Conservation (phyloP, 2,797 vertebrate genomes). For the Periophthalmus magnuspinnatus region DNA sequence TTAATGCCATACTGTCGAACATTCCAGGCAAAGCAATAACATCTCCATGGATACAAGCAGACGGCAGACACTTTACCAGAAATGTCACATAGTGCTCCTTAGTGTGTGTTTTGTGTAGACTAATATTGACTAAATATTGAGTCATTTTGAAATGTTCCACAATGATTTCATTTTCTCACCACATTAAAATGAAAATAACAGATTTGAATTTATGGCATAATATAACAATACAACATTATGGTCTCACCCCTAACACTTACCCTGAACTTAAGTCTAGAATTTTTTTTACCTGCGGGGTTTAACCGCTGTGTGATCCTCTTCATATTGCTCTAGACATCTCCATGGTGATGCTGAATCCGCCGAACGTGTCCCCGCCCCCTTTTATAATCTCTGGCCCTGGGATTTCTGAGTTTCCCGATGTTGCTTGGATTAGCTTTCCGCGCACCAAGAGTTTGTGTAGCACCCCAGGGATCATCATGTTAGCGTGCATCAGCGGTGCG, state of each 20-base stretch:
- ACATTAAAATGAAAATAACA: neutral
- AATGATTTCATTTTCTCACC: neutral
- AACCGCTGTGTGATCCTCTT: neutral
- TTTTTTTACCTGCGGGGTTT: neutral
- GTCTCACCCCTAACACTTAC: neutral
- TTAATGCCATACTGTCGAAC: neutral
- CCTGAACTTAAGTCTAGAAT: neutral
- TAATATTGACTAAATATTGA: neutral
- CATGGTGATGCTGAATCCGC: conserved; percentile 9
- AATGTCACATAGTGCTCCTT: neutral
- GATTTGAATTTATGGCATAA: neutral
- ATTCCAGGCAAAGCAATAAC: neutral
- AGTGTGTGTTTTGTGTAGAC: neutral
- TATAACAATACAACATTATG: neutral
- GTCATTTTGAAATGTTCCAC: neutral
- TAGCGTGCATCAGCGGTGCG: conserved; percentile 36
- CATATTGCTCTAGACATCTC: neutral
- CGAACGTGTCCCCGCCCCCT: conserved; percentile 27
- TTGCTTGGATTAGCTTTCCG: conserved; percentile 48
- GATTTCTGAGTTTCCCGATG: conserved; percentile 44
- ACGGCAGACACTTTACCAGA: too few species aligned
- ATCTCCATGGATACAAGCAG: neutral
- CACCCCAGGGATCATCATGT: conserved; percentile 51
- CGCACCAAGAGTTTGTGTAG: conserved; percentile 39
- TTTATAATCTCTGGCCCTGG: conserved; percentile 26